Percentiles rank a stretch among this genome's conserved stretches.
These are phyloP conservation scores for cattle (Bos taurus) DNA, from an alignment of 2,113 vertebrate genomes.

Conservation along the genomic window DNA sequence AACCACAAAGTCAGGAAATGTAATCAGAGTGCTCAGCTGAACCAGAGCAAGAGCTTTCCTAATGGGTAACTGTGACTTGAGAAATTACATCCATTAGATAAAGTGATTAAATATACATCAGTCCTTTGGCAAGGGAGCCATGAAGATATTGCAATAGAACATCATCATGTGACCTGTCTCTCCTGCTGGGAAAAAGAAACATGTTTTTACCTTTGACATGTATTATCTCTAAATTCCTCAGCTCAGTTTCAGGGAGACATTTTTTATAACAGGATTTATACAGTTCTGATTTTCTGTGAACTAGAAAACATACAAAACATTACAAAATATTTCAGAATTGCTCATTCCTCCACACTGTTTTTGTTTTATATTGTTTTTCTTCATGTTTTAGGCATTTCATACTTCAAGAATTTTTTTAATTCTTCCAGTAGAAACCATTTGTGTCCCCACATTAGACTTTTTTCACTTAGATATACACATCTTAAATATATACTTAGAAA, in stretches of 20 bases:
- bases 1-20: conserved; percentile 71
- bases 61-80: conserved; percentile 68
- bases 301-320: neutral
- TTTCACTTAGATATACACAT: neutral
- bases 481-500: conserved; percentile 3
- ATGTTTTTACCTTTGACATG: conserved; percentile 7
- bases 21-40: conserved; percentile 54
- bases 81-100: conserved; percentile 66
- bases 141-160: conserved; percentile 13
- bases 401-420: neutral
- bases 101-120: conserved; percentile 75
- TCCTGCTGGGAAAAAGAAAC: conserved; percentile 19
- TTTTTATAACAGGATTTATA: neutral
- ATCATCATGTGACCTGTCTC: neutral
- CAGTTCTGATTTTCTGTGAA: neutral
- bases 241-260: neutral
- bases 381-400: neutral
- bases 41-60: conserved; percentile 55
- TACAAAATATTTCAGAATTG: neutral
- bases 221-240: neutral
- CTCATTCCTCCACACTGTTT: neutral
- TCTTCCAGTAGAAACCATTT: neutral
- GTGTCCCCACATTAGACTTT: neutral
- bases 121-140: conserved; percentile 53
- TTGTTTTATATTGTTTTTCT: neutral